Evolutionary conservation across 2,888 invertebrate species (phyloP).

Genomic region (Tetheella fluctuosa): DNA sequence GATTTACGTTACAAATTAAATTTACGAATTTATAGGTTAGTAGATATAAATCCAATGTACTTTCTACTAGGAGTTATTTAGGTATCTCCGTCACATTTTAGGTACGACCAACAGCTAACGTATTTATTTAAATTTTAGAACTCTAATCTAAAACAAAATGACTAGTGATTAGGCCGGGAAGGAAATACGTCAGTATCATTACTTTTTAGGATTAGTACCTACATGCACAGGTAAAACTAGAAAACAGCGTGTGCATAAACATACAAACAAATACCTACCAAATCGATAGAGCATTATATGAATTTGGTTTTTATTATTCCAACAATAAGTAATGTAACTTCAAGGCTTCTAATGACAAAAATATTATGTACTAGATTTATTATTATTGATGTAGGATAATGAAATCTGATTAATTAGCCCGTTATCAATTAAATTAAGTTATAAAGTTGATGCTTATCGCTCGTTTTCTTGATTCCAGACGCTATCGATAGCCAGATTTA

Average conservation of each 20-base stretch:
- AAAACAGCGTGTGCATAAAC: background rate
- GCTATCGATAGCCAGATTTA: conserved; percentile 19
- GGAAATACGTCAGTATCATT: background rate
- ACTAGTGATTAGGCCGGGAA: conserved; percentile 6
- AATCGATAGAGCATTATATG: background rate
- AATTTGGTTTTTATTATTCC: background rate
- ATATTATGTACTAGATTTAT: background rate
- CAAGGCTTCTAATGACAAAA: background rate
- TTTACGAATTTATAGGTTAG: background rate
- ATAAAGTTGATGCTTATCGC: conserved; percentile 35
- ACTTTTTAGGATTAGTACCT: background rate
- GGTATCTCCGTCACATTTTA: background rate
- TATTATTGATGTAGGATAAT: conserved; percentile 10
- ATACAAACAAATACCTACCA: background rate
- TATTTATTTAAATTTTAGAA: background rate
- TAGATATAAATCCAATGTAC: background rate
- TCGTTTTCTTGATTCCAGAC: conserved; percentile 34
- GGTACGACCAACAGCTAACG: background rate
- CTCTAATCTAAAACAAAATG: conserved; percentile 6
- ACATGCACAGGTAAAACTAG: background rate
- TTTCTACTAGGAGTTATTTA: background rate
- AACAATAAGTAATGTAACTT: background rate
- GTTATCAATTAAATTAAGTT: conserved; percentile 31
- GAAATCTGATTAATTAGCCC: conserved; percentile 27
- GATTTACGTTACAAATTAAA: background rate